Evolutionary conservation across 1,140 invertebrate species (phyloP), one percentile per base, ranked within the genome.

Genomic region (Scaptomyza graminum): DNA sequence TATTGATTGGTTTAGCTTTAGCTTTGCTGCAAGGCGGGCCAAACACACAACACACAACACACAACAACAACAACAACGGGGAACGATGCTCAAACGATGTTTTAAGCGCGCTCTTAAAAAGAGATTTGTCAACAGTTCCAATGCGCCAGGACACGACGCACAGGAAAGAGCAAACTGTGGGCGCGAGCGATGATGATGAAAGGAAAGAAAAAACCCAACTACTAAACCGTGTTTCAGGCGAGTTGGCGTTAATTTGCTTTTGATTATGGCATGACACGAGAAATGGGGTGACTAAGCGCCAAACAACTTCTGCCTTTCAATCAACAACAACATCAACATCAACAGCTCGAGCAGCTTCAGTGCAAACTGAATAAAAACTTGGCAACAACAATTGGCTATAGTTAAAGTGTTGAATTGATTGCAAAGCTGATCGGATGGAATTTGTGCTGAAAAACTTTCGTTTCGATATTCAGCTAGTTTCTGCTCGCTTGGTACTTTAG

Each of bases 41-140:
- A 57, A 64, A 22, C 41, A 9, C 18, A 62, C 22, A 60, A 37
- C 60, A 22, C n/a, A 7, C 44, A 61, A 56, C 34, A 52, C 15
- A 62, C 22, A 60, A 41, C 60, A 22, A 9, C 44, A 61, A 56
- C 34, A 47, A 57, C 15, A 70, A 47, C 52, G 5, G 15, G 54
- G 74, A 76, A 73, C 46, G 59, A 44, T 59, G 67, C 50, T 76
- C 79, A 88, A 88, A 88, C 85, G 79, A 88, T 73, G 84, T 88
- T 88, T 87, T 88, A 88, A 88, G 83, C 83, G 83, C 73, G 84
- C 76, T 88, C 84, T 88, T 83, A 88, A 88, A 88, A 88, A 88
- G 83, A 88, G 83, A 88, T 88, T 88, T 88, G 83, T 88, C 83
- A 88, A 88, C 83, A 83, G 83, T 88, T 88, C 83, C 83, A 88